Evolutionary conservation across 2,797 vertebrate species (phyloP), one percentile per base, ranked within the genome.

Genomic region (Potorous gilbertii): DNA sequence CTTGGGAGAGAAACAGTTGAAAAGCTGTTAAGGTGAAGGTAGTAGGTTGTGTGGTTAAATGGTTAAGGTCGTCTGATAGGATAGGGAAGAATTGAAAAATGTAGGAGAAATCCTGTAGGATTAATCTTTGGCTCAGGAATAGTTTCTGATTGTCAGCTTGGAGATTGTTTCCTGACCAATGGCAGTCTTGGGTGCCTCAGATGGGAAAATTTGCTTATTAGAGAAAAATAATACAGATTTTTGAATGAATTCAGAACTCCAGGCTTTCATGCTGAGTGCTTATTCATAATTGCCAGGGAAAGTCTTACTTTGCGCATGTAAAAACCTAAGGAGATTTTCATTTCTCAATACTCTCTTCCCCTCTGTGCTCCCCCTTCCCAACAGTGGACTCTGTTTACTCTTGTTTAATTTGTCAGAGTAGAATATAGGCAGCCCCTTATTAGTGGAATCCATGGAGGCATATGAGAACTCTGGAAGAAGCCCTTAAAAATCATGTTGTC

Each of bases 151-250:
- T 94, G 81, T 56, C 87, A 91, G 21, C 31, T 90, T 50, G 46
- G 93, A 94, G 90, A 91, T 74, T 54, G 52, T 92, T 91, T 92
- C 40, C 90, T 92, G 92, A 46, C 40, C 10, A 56, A 56, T 74
- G 90, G 56, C 34, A 94, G 55, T 95, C 74, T 95, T 10, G 6
- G 52, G 55, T 66, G 56, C n/a, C 74, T 52, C 55, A 29, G 56
- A 40, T 74, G 54, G 55, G 90, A n/a, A 66, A n/a, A 18, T 52
- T 90, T 92, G 91, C 81, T n/a, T 56, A 5, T 91, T 1, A 87
- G 56, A 90, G 62, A 11, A 57, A 90, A 91, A 89, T 29, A 62
- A 46, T 28, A 3, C 74, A 29, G 11, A 31, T 31, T 91, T 94
- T 90, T 90, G 40, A 74, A 12, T 94, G 81, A 94, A 27, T 92